Percentiles rank a stretch among this genome's conserved stretches.
Conservation (phyloP, 2,888 invertebrate genomes). For the Carabus problematicus region DNA sequence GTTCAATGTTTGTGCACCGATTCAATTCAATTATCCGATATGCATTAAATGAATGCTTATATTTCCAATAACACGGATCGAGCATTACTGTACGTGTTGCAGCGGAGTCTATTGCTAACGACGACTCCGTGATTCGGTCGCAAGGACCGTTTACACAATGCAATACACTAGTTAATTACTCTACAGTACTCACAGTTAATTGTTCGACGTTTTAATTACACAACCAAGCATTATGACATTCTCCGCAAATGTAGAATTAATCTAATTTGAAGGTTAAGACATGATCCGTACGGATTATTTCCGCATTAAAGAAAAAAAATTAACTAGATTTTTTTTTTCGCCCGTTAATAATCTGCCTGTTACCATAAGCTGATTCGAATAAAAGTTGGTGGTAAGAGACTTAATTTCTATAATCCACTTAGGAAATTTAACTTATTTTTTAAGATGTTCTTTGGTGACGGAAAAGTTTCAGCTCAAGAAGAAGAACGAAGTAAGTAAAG, state of each 20-base stretch:
- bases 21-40: constrained; percentile 24
- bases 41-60: constrained; percentile 23
- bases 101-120: neutral
- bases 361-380: constrained; percentile 31
- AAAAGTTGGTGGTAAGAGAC: constrained; percentile 33
- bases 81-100: neutral
- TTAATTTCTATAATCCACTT: constrained; percentile 34
- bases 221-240: constrained; percentile 22
- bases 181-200: constrained; percentile 29
- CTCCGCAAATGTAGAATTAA: constrained; percentile 20
- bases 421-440: constrained; percentile 31
- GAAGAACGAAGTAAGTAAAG: too few relatives aligned
- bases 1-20: constrained; percentile 11
- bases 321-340: constrained; percentile 32
- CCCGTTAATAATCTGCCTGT: constrained; percentile 30
- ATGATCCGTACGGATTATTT: constrained; percentile 24
- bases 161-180: constrained; percentile 32
- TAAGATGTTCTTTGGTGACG: constrained; percentile 14
- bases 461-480: too few relatives aligned
- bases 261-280: constrained; percentile 25
- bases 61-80: constrained; percentile 29
- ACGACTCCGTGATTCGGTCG: too few relatives aligned
- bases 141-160: neutral
- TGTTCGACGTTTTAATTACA: constrained; percentile 33
- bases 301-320: constrained; percentile 31